Evolutionary conservation across 2,113 vertebrate genomes (phyloP).

Genomic region (Lepidothrix coronata): DNA sequence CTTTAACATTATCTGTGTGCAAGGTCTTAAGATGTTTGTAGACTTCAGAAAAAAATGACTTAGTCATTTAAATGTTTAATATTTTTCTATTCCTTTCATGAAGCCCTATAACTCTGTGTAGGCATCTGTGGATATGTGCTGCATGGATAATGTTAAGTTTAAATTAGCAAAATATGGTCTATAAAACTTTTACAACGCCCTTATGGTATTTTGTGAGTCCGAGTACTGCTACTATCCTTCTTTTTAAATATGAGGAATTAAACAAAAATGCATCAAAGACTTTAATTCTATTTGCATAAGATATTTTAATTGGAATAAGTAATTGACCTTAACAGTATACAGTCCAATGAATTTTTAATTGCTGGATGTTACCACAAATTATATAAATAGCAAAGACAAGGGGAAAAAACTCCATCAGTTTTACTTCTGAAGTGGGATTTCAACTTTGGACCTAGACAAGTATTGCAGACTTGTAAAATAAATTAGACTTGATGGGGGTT

Average conservation of each 20-base stretch:
- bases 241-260: not conserved
- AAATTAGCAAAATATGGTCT: not conserved
- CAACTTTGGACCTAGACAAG: not conserved
- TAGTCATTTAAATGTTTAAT: not conserved
- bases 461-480: not conserved
- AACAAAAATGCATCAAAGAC: not conserved
- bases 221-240: not conserved
- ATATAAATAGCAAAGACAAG: not conserved
- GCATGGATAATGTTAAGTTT: not conserved
- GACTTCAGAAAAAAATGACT: not conserved
- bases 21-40: not conserved
- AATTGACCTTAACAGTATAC: not conserved
- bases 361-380: not conserved
- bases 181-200: not conserved
- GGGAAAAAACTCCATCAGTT: accelerated
- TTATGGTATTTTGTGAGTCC: not conserved
- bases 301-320: not conserved
- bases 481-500: not conserved
- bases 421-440: not conserved
- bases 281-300: not conserved
- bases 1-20: not conserved
- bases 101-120: not conserved
- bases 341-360: not conserved
- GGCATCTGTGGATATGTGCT: not conserved
- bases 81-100: not conserved